Evolutionary conservation across 1,140 invertebrate species (phyloP).

Genomic region (Drosophila aff.): DNA sequence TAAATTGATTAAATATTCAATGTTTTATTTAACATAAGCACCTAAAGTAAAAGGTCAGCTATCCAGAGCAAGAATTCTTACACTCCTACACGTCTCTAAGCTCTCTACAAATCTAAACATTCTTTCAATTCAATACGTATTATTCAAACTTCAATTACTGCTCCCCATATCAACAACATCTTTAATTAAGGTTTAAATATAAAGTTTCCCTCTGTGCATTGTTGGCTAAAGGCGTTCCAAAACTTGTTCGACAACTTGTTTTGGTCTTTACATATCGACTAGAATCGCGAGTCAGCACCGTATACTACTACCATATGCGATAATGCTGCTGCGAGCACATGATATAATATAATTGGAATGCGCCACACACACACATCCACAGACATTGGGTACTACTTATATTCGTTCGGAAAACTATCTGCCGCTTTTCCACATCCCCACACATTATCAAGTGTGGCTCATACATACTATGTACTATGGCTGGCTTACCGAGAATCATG

Average conservation of each 20-base stretch:
- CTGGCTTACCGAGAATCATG: slow-evolving; percentile 47
- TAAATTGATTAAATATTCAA: background rate
- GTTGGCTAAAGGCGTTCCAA: slow-evolving; percentile 62
- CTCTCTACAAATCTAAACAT: too few relatives aligned
- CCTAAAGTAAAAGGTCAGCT: background rate
- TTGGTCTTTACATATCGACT: slow-evolving; percentile 73
- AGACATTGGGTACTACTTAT: slow-evolving; percentile 1
- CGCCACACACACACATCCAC: slow-evolving; percentile 36
- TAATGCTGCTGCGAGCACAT: slow-evolving; percentile 76
- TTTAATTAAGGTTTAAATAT: background rate
- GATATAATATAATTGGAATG: slow-evolving; percentile 83
- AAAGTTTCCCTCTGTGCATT: slow-evolving; percentile 24
- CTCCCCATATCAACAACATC: background rate
- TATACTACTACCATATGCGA: slow-evolving; percentile 73
- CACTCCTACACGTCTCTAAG: background rate
- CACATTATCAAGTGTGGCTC: slow-evolving; percentile 57
- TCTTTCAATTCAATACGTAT: background rate
- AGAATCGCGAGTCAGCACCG: slow-evolving; percentile 66
- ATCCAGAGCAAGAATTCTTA: background rate
- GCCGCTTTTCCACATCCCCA: slow-evolving; percentile 62
- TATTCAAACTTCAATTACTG: background rate
- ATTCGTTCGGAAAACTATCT: slow-evolving; percentile 37
- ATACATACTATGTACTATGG: background rate
- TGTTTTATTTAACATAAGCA: background rate
- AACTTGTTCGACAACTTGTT: slow-evolving; percentile 82